Evolutionary conservation across 2,888 invertebrate species (phyloP).

Genomic region (Augochlorella aurata): DNA sequence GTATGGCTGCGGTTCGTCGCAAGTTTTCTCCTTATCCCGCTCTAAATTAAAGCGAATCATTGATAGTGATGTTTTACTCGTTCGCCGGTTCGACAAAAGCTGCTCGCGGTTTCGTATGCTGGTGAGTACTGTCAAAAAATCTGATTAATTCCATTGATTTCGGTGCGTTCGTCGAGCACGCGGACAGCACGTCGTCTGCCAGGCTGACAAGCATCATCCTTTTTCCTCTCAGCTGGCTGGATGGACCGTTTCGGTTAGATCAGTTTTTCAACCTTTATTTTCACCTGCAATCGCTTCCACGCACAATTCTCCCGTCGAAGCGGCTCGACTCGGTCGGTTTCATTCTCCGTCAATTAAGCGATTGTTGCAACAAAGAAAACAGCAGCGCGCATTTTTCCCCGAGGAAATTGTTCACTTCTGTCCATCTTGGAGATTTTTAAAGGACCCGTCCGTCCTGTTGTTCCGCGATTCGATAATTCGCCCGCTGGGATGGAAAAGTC

Average conservation of each 20-base stretch:
- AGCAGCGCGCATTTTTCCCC: conserved; percentile 4
- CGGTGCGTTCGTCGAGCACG: conserved; percentile 57
- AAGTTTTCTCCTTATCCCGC: conserved; percentile 68
- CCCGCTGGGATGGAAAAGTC: neutral
- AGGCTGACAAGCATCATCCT: conserved; percentile 67
- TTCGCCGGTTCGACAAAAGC: conserved; percentile 35
- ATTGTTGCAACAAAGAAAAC: neutral
- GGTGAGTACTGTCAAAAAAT: conserved; percentile 56
- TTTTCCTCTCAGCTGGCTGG: conserved; percentile 51
- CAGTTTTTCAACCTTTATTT: neutral
- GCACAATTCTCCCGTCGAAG: too few species aligned
- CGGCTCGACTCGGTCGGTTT: too few species aligned
- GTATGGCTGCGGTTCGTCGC: conserved; percentile 74
- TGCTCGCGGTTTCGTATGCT: conserved; percentile 35
- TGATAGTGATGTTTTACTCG: conserved; percentile 60
- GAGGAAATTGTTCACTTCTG: conserved; percentile 37
- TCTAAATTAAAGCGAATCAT: conserved; percentile 65
- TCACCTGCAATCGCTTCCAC: too few species aligned
- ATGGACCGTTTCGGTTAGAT: conserved; percentile 45
- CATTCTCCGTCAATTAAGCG: neutral
- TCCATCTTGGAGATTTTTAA: conserved; percentile 52
- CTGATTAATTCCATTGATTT: conserved; percentile 14
- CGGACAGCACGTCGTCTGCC: conserved; percentile 76
- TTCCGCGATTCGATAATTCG: too few species aligned
- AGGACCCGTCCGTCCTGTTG: neutral